Conservation (phyloP, 2,797 vertebrate genomes). For the Onychomys leucogaster region DNA sequence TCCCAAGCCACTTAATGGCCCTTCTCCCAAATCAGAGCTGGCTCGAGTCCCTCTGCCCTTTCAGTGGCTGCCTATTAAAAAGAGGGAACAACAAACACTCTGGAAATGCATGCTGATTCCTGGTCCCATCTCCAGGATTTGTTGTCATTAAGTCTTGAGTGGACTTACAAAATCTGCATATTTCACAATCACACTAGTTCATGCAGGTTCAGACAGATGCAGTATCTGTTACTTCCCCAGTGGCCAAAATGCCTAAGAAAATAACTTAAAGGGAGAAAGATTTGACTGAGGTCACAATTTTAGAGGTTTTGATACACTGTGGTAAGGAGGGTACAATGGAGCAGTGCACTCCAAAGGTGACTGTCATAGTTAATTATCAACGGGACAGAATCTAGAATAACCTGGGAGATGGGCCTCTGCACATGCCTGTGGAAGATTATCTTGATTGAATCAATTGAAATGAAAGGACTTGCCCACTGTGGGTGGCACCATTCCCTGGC, state of each 20-base stretch:
- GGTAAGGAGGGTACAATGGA: background rate
- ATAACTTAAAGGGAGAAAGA: background rate
- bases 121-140: background rate
- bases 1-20: slow-evolving; percentile 25
- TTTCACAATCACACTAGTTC: background rate
- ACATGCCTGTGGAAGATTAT: background rate
- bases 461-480: background rate
- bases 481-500: background rate
- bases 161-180: background rate
- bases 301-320: background rate
- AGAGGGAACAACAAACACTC: background rate
- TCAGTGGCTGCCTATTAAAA: slow-evolving; percentile 37
- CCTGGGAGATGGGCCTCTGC: background rate
- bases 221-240: background rate
- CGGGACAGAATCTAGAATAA: background rate
- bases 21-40: slow-evolving; percentile 22
- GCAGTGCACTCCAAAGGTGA: background rate
- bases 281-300: background rate
- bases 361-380: background rate
- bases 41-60: slow-evolving; percentile 24
- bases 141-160: background rate
- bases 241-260: background rate
- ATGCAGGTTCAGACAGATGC: background rate
- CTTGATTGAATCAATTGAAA: background rate
- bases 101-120: background rate